Evolutionary conservation across 1,140 invertebrate species (phyloP).

Genomic region (Pararge aegeria): DNA sequence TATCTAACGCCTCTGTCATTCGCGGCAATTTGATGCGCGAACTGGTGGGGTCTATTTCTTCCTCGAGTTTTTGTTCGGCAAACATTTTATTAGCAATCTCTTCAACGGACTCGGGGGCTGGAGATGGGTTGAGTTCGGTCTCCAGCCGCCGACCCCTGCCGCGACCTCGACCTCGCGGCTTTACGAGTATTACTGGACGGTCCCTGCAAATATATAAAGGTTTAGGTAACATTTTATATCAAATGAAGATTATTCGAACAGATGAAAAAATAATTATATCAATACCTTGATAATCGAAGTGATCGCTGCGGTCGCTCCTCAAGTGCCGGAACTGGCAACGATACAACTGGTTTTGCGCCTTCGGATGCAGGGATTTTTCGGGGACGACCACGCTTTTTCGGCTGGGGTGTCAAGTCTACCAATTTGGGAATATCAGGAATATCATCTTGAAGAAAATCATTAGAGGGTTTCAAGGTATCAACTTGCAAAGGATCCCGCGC

Average conservation of each 20-base stretch:
- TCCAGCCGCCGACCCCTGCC: slow-evolving; percentile 44
- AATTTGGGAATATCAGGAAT: slow-evolving; percentile 50
- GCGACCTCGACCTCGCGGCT: slow-evolving; percentile 67
- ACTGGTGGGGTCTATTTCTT: slow-evolving; percentile 61
- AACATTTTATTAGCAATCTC: slow-evolving; percentile 42
- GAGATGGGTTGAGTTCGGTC: slow-evolving; percentile 25
- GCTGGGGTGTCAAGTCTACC: slow-evolving; percentile 60
- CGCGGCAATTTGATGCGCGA: slow-evolving; percentile 68
- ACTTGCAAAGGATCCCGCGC: slow-evolving; percentile 75
- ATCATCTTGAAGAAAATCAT: slow-evolving; percentile 34
- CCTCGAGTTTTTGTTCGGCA: slow-evolving; percentile 37
- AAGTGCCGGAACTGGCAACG: slow-evolving; percentile 59
- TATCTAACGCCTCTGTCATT: slow-evolving; percentile 69
- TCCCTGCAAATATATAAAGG: slow-evolving; percentile 52
- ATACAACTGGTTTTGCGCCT: slow-evolving; percentile 44
- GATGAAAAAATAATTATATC: neutral
- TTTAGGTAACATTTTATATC: neutral
- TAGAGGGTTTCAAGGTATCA: slow-evolving; percentile 42
- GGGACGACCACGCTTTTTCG: slow-evolving; percentile 74
- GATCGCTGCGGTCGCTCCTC: slow-evolving; percentile 74
- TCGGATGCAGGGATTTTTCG: slow-evolving; percentile 70
- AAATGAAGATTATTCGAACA: slow-evolving; percentile 6
- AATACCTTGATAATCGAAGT: slow-evolving; percentile 67
- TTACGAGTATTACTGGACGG: slow-evolving; percentile 62
- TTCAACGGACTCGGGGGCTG: slow-evolving; percentile 24